Percentiles rank a stretch among this genome's conserved stretches.
Conservation (phyloP, 1,140 invertebrate genomes). For the Nasonia longicornis region DNA sequence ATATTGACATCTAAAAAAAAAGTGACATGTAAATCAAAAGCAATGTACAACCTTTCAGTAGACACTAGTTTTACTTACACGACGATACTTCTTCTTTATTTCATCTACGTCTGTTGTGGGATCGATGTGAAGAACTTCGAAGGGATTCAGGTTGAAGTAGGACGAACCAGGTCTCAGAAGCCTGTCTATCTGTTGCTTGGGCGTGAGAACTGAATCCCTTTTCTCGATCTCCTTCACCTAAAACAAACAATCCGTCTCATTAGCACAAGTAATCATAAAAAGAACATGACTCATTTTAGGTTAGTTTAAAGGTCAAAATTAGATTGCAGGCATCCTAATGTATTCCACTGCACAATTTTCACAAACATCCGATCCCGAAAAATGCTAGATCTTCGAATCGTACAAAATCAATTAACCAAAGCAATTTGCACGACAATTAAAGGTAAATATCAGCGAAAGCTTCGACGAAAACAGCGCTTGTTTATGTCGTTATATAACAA, state of each 20-base stretch:
- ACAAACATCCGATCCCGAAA: not conserved
- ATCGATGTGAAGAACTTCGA: slow-evolving; percentile 95
- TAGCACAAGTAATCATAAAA: slow-evolving; percentile 27
- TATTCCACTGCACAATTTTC: not conserved
- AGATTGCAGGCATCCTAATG: not conserved
- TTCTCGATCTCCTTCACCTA: slow-evolving; percentile 97
- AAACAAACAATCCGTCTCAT: not conserved
- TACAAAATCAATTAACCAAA: not conserved
- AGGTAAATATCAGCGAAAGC: slow-evolving; percentile 43
- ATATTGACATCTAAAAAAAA: slow-evolving; percentile 84
- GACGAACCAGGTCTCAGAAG: slow-evolving; percentile 92
- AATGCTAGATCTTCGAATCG: not conserved
- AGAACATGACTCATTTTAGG: not conserved
- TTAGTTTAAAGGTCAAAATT: slow-evolving; percentile 8
- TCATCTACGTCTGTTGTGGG: slow-evolving; percentile 89
- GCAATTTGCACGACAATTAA: not conserved
- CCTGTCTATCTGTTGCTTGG: slow-evolving; percentile 95
- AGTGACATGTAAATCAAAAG: not conserved
- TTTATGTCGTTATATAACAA: slow-evolving; percentile 17
- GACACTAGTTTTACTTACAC: slow-evolving; percentile 68
- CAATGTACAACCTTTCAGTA: slow-evolving; percentile 34
- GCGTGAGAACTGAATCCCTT: slow-evolving; percentile 89
- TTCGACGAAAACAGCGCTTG: not conserved
- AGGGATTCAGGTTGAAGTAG: slow-evolving; percentile 97
- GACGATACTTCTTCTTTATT: slow-evolving; percentile 96